Base-by-base conservation (phyloP, 1,140 invertebrate species). In the Drosophila cardini region DNA sequence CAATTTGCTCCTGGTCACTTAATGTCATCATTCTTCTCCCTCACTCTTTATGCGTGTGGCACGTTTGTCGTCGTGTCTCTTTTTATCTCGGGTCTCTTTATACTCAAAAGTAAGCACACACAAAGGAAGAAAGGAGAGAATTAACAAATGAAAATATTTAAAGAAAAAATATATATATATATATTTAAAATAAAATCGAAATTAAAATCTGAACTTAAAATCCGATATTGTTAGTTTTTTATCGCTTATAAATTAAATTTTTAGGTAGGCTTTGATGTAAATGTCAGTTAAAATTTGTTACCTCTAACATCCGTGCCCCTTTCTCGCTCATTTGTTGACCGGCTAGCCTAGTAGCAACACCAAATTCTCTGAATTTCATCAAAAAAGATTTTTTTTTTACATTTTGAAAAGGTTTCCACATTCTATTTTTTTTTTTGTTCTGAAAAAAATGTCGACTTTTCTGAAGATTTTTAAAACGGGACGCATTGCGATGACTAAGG, bases 21-120 rank as follows among this genome's bases (percentile, higher is more conserved):
- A n/a, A n/a, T n/a, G n/a, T n/a, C 60, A 32, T 58, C 60, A 26
- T 18, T 61, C 36, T 57, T 55, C 43, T 56, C 30, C 46, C 57
- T 45, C 38, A 15, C 58, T 48, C 56, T 36, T 50, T 61, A 42
- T 73, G 48, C 46, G 50, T 76, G 61, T 72, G 15, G n/a, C n/a
- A n/a, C 10, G 16, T 73, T n/a, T n/a, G n/a, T 32, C 30, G 30
- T 43, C n/a, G 6, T 10, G n/a, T 70, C 13, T 61, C 36, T 40
- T 13, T 26, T 26, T 4, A 26, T 26, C 5, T 26, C 21, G 4
- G 4, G 21, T 26, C 40, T 62, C 52, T 71, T 57, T 56, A 48
- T 55, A 64, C 18, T 64, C 50, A 64, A 32, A 18, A 26, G 6
- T 18, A 26, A 15, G 6, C 45, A 42, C n/a, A 32, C 52, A 50